Base-by-base conservation (phyloP, 2,113 vertebrate species). In the Nematolebias whitei region DNA sequence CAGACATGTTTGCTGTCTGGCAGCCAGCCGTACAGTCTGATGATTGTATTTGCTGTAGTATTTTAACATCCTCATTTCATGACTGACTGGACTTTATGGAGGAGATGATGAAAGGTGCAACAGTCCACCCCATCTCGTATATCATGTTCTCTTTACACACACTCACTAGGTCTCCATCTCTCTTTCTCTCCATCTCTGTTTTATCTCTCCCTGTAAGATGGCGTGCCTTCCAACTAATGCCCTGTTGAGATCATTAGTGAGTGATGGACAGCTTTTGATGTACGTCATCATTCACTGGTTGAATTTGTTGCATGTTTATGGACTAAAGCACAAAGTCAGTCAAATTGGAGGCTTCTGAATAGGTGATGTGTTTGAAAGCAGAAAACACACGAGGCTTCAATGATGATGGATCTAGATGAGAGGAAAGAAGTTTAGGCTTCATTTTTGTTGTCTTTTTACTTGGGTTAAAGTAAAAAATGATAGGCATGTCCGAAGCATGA, bases 51-150 rank as follows among this genome's bases (percentile, higher is more conserved):
- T 88, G 83, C 85, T 68, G 82, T 83, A 52, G 79, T 76, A 73
- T 86, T 89, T 89, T 88, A 90, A 89, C 82, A 76, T 86, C 82
- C 87, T 89, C 88, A 89, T 92, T 92, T 92, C 89, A 92, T 90
- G 91, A 90, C 85, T 85, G 90, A 77, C 80, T 89, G 83, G 81
- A 88, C 85, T 91, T 92, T 89, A 91, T 92, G 72, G 88, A 67
- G 71, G 78, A 85, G 86, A 91, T 88, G 85, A 90, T 90, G 86
- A 87, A 91, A 90, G 88, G 89, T 77, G 83, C 83, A 62, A 79
- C 82, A 83, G 82, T 89, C 85, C 65, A 81, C 85, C 78, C 85
- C 78, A 73, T 89, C 74, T 78, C 68, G 19, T 90, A 88, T 80
- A 88, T 92, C 83, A 90, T 23, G 24, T 69, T 32, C 78, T 75